Evolutionary conservation across 2,797 vertebrate species (phyloP).

Genomic region (Epinephelus awoara): DNA sequence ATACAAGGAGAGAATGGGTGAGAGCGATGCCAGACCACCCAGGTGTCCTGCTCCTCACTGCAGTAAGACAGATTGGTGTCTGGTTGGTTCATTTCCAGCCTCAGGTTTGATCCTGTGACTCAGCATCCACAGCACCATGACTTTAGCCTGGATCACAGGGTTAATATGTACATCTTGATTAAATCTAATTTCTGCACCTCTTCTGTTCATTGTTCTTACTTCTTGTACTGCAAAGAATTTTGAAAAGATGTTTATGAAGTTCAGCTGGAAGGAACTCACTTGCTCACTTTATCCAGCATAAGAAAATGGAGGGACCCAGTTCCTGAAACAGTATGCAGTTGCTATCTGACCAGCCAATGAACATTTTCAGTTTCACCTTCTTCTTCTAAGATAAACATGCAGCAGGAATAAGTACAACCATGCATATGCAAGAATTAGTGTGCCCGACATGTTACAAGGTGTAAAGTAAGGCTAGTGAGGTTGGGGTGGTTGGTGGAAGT

Average conservation of each 20-base stretch:
- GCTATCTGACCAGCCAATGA: not conserved
- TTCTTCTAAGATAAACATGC: constrained; percentile 8
- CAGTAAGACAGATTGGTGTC: constrained; percentile 63
- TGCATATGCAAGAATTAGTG: too few relatives aligned
- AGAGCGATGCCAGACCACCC: constrained; percentile 91
- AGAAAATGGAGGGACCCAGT: not conserved
- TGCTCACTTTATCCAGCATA: too few relatives aligned
- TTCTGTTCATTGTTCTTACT: not conserved
- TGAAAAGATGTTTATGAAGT: not conserved
- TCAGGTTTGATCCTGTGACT: constrained; percentile 54
- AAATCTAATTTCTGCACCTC: not conserved
- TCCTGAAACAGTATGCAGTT: not conserved
- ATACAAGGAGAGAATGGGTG: constrained; percentile 54
- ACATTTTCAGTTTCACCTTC: not conserved
- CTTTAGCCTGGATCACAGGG: constrained; percentile 6
- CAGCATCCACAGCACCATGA: constrained; percentile 27
- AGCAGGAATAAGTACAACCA: not conserved
- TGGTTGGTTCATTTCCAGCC: constrained; percentile 40
- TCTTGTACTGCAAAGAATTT: not conserved
- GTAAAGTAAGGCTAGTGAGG: too few relatives aligned
- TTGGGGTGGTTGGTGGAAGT: too few relatives aligned
- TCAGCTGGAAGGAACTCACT: not conserved
- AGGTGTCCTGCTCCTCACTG: constrained; percentile 75
- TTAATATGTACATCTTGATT: not conserved
- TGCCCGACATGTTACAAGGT: too few relatives aligned